Percentiles rank a stretch among this genome's conserved stretches.
Conservation (phyloP, 2,797 vertebrate genomes). For the Vireo griseus region DNA sequence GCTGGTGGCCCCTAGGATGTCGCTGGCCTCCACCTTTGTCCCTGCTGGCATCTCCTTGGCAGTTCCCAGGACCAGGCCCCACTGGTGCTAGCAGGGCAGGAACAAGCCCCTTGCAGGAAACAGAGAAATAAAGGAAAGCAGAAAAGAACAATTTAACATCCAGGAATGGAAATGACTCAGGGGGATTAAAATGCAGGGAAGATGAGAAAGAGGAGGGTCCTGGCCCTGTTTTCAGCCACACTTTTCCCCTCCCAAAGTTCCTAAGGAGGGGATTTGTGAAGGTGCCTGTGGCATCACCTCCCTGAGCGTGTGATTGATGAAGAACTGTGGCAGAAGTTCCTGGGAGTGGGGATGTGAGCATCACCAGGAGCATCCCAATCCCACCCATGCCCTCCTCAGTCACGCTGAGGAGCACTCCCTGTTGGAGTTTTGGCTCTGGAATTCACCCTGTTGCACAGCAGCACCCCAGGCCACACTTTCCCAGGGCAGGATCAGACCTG, state of each 20-base stretch:
- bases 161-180: constrained; percentile 37
- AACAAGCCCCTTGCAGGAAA: constrained; percentile 1
- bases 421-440: not conserved
- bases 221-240: not conserved
- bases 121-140: not conserved
- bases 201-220: not conserved
- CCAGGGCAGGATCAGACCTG: accelerated
- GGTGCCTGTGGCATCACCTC: accelerated
- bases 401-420: accelerated
- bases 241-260: not conserved
- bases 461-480: not conserved
- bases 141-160: constrained; percentile 9
- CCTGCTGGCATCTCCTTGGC: not conserved
- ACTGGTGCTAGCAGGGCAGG: not conserved
- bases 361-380: not conserved
- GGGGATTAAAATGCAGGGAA: not conserved
- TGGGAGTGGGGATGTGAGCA: not conserved
- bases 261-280: not conserved
- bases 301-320: too few relatives aligned
- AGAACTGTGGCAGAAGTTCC: not conserved
- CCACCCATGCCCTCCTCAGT: not conserved
- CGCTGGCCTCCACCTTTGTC: not conserved
- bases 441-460: not conserved
- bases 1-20: not conserved
- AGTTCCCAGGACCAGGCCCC: not conserved